These are phyloP conservation scores for Prenolepis imparis DNA, from an alignment of 2,888 invertebrate genomes.

Conservation along the genomic window DNA sequence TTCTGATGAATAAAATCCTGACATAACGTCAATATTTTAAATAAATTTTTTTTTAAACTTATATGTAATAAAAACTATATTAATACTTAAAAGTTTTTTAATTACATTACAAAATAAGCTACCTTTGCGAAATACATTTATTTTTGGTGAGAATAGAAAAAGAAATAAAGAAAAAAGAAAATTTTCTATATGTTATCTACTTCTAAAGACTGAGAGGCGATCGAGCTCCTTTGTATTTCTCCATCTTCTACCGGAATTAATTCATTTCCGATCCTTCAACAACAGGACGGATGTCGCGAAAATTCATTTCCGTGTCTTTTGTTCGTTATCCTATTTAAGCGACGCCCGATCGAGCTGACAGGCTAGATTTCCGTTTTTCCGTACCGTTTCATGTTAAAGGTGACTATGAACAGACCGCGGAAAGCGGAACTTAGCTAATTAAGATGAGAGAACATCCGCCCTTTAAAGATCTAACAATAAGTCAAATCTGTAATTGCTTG, in stretches of 20 bases:
- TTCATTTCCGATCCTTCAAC: slow-evolving; percentile 78
- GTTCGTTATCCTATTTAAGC: slow-evolving; percentile 54
- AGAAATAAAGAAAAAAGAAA: slow-evolving; percentile 2
- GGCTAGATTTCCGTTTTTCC: slow-evolving; percentile 48
- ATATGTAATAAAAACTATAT: background rate
- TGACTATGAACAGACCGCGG: background rate
- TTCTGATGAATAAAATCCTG: background rate
- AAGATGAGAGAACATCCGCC: slow-evolving; percentile 53
- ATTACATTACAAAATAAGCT: background rate
- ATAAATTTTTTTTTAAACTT: background rate
- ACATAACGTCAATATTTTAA: background rate
- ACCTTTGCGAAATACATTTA: background rate
- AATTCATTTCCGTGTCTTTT: slow-evolving; percentile 74
- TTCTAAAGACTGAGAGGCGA: background rate
- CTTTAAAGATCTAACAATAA: slow-evolving; percentile 34
- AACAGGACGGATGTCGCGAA: slow-evolving; percentile 52
- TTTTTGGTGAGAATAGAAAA: background rate
- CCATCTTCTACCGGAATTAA: slow-evolving; percentile 44
- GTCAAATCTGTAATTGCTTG: slow-evolving; percentile 8
- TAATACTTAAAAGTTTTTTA: background rate
- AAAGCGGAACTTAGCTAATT: slow-evolving; percentile 15
- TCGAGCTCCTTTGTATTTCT: slow-evolving; percentile 28
- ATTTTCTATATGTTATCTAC: background rate
- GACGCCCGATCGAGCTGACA: slow-evolving; percentile 14
- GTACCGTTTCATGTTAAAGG: slow-evolving; percentile 27